Base-by-base conservation (phyloP, 2,797 vertebrate genomes). In the Gallinago nigripennis region DNA sequence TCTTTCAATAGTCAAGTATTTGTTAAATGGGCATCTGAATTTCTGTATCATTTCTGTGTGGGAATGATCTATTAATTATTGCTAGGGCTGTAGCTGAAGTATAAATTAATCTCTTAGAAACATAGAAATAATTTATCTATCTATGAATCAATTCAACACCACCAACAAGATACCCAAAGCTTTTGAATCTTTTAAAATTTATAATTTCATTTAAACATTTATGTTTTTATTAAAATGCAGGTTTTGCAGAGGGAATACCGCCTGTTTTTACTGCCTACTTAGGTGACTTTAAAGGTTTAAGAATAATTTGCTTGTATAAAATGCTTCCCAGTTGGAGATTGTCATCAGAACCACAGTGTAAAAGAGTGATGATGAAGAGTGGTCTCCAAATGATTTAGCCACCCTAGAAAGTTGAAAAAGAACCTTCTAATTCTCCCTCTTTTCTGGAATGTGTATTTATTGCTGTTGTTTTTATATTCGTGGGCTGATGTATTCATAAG, bases 401-500 rank as follows among this genome's bases (percentile, higher is more conserved):
- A 66, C 72, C 70, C 56, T 86, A 63, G 82, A 88, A 90, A 81
- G 79, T 69, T 88, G 80, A 82, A 91, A 75, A 90, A 89, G 72
- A 88, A 23, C 35, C 25, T 95, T 92, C 84, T 83, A 70, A 88
- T 90, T 92, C 35, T 91, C 51, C 61, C 30, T 78, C 9, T 94
- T 96, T 57, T 90, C 48, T 94, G 80, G 81, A n/a, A 58, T 87
- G 23, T 65, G 61, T 86, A 80, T 94, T 92, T 91, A 77, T 92
- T 96, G 89, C 88, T 84, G 73, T 28, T 93, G 77, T 14, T 95
- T 94, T 92, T 95, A 77, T 94, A 64, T 88, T 86, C 71, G 48
- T 92, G 69, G 86, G 58, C 72, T 75, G 88, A 41, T 91, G 71
- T 86, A 75, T 92, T 94, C 72, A 83, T 91, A 79, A 88, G 75